Conservation (phyloP, 2,797 vertebrate species). For the Tinamus major region DNA sequence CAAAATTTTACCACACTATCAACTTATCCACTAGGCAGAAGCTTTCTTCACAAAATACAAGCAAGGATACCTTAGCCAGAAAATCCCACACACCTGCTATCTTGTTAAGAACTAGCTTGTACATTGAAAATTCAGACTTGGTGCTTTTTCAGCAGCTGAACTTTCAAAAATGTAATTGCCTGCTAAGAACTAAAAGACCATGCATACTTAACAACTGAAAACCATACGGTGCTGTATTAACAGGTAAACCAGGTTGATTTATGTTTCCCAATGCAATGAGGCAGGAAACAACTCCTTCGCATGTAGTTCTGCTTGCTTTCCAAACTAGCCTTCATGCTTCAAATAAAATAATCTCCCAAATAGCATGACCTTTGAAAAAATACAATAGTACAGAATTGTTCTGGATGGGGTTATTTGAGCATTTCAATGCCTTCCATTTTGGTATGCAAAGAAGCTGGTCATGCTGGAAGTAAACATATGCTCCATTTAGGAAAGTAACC, state of each 20-base stretch:
- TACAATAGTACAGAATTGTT: background rate
- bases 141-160: background rate
- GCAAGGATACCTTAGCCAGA: background rate
- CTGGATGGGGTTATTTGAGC: background rate
- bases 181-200: background rate
- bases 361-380: background rate
- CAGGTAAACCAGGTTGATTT: background rate
- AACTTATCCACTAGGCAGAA: background rate
- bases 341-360: background rate
- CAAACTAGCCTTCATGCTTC: background rate
- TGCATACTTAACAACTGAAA: background rate
- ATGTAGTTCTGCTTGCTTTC: background rate
- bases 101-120: background rate
- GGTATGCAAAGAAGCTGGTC: background rate
- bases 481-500: background rate
- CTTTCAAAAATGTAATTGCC: background rate
- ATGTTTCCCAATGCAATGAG: background rate
- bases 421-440: background rate
- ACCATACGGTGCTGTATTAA: background rate
- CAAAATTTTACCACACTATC: background rate
- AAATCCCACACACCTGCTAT: background rate
- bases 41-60: background rate
- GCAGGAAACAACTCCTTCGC: background rate
- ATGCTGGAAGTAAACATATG: slow-evolving; percentile 39
- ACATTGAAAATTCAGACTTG: background rate